These are phyloP conservation scores for Vollenhovia emeryi DNA, from an alignment of 1,140 invertebrate species.

Conservation along the genomic window DNA sequence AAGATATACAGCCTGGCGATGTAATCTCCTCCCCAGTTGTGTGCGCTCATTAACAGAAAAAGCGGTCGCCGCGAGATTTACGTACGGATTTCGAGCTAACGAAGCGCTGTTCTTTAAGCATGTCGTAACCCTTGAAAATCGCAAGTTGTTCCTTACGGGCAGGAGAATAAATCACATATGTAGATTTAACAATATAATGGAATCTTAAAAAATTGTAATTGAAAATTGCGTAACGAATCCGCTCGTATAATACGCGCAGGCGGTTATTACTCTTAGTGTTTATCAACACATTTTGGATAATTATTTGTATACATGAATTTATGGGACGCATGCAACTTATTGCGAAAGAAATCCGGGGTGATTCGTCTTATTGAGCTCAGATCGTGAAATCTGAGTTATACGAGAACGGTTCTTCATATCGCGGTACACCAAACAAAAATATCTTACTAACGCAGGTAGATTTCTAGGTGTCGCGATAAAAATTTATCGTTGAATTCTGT, in stretches of 20 bases:
- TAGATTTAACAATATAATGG: background rate
- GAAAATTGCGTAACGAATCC: background rate
- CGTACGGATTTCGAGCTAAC: conserved; percentile 55
- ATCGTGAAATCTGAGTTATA: conserved; percentile 44
- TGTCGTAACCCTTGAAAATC: conserved; percentile 49
- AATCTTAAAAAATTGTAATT: background rate
- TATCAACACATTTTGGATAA: background rate
- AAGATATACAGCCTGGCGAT: conserved; percentile 50
- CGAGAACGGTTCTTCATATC: background rate
- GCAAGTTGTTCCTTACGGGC: conserved; percentile 37
- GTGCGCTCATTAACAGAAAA: conserved; percentile 62
- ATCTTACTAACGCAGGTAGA: too few relatives aligned
- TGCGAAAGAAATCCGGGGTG: too few relatives aligned
- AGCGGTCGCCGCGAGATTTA: conserved; percentile 51
- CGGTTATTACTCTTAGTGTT: background rate
- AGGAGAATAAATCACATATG: background rate
- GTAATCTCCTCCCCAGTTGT: conserved; percentile 48
- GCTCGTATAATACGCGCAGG: background rate
- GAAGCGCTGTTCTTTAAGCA: conserved; percentile 48
- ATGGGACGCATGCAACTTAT: background rate
- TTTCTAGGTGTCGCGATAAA: too few relatives aligned
- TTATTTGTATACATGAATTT: background rate
- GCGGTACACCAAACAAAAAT: too few relatives aligned
- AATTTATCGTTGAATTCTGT: too few relatives aligned
- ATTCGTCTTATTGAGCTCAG: background rate